Conservation (phyloP, 2,888 invertebrate genomes). For the Drosophila atripex region DNA sequence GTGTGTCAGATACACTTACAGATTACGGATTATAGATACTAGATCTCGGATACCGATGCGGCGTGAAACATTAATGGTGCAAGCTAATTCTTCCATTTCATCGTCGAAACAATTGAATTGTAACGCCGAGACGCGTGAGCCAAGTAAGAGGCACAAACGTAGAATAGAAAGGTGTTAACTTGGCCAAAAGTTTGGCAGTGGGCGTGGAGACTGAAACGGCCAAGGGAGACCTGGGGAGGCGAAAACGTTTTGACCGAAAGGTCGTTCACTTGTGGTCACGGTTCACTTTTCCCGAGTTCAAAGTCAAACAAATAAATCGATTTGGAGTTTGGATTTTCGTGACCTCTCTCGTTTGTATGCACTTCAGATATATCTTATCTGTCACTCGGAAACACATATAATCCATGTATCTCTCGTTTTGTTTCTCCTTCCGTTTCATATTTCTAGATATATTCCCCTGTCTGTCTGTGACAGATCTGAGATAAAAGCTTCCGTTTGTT, state of each 20-base stretch:
- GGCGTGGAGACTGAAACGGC: constrained; percentile 32
- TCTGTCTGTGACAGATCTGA: constrained; percentile 6
- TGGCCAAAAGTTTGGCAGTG: constrained; percentile 56
- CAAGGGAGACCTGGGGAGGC: constrained; percentile 16
- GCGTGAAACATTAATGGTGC: constrained; percentile 75
- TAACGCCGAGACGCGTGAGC: constrained; percentile 51
- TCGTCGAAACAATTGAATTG: constrained; percentile 71
- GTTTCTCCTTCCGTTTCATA: constrained; percentile 23
- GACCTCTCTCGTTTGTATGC: neutral
- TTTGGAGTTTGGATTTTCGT: constrained; percentile 2
- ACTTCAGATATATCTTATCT: constrained; percentile 6
- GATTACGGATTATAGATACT: constrained; percentile 38
- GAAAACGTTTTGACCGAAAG: constrained; percentile 48
- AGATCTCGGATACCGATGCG: constrained; percentile 50
- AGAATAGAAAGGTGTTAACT: constrained; percentile 79
- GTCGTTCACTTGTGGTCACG: constrained; percentile 65
- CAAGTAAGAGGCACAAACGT: constrained; percentile 59
- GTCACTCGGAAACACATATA: constrained; percentile 12
- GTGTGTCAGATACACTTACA: constrained; percentile 59
- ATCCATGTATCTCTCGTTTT: constrained; percentile 10
- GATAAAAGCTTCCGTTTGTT: constrained; percentile 1
- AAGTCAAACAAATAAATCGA: constrained; percentile 28
- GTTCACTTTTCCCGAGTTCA: constrained; percentile 21
- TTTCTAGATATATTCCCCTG: constrained; percentile 11
- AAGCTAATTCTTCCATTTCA: constrained; percentile 63